phyloP scores from a whole-genome alignment of 2,113 vertebrate species.

The Peromyscus polionotus region DNA sequence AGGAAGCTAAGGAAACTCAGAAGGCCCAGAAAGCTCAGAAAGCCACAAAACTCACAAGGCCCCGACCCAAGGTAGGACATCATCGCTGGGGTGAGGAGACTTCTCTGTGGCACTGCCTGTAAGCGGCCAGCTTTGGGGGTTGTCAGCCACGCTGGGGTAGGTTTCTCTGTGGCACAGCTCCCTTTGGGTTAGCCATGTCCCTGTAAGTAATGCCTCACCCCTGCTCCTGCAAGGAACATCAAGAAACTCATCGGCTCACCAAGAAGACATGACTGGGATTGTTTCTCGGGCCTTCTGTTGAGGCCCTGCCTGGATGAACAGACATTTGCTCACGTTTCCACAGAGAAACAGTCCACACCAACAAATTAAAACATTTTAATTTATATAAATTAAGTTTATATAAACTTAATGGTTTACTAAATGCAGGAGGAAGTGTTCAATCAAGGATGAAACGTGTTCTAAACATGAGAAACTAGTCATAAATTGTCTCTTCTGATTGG shows the following conservation, averaged over 20 bases:
- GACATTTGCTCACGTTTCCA: not conserved
- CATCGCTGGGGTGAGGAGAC: not conserved
- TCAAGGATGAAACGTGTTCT: conserved; percentile 23
- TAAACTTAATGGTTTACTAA: conserved; percentile 37
- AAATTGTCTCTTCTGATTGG: not conserved
- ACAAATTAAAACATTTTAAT: not conserved
- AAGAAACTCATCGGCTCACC: not conserved
- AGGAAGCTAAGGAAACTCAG: not conserved
- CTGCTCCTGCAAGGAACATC: no score
- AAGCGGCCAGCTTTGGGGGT: not conserved
- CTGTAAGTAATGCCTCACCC: not conserved
- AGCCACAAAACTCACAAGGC: not conserved
- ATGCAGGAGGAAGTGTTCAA: not conserved
- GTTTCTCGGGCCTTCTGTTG: not conserved
- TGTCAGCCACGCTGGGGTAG: not conserved
- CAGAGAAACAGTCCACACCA: not conserved
- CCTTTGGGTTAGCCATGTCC: not conserved
- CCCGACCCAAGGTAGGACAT: not conserved
- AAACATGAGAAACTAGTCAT: not conserved
- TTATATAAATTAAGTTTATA: not conserved
- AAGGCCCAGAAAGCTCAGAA: not conserved
- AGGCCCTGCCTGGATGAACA: not conserved
- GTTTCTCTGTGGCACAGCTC: not conserved
- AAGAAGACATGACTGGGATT: not conserved
- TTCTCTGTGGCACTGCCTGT: not conserved